These are phyloP conservation scores for Natrix natrix DNA, from an alignment of 2,797 vertebrate genomes.

Conservation along the genomic window DNA sequence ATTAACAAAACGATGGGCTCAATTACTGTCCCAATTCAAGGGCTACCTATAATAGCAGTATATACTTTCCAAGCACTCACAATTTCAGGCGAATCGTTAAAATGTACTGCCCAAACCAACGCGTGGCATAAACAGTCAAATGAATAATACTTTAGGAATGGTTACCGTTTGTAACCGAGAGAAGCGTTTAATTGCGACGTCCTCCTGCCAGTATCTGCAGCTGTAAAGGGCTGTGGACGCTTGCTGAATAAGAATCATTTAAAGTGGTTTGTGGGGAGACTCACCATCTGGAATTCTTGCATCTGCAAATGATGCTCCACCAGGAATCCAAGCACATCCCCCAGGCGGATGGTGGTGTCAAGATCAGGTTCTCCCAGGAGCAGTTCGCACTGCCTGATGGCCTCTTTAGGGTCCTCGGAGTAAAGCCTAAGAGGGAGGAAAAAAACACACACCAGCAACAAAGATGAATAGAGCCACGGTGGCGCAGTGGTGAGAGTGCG, in stretches of 20 bases:
- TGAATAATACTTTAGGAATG: background rate
- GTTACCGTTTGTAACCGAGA: background rate
- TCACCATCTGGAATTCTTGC: conserved; percentile 82
- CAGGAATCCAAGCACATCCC: conserved; percentile 84
- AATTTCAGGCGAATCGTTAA: background rate
- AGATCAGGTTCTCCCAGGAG: conserved; percentile 85
- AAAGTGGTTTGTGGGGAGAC: background rate
- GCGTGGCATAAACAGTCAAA: background rate
- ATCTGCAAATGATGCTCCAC: conserved; percentile 82
- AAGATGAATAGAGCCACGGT: too few species aligned
- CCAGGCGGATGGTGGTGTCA: conserved; percentile 78
- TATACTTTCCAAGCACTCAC: background rate
- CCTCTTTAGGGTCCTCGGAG: conserved; percentile 79
- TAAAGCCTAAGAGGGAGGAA: conserved; percentile 73
- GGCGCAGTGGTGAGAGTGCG: too few species aligned
- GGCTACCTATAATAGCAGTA: background rate
- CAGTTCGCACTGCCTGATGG: conserved; percentile 80
- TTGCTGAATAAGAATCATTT: background rate
- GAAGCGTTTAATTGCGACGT: background rate
- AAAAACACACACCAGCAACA: background rate
- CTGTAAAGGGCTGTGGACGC: rapidly evolving
- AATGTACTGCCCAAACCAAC: background rate
- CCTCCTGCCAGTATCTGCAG: background rate
- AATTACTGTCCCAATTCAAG: background rate
- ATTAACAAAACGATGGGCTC: background rate